phyloP scores from a whole-genome alignment of 2,888 invertebrate genomes.

The Pyrrhosoma nymphula region DNA sequence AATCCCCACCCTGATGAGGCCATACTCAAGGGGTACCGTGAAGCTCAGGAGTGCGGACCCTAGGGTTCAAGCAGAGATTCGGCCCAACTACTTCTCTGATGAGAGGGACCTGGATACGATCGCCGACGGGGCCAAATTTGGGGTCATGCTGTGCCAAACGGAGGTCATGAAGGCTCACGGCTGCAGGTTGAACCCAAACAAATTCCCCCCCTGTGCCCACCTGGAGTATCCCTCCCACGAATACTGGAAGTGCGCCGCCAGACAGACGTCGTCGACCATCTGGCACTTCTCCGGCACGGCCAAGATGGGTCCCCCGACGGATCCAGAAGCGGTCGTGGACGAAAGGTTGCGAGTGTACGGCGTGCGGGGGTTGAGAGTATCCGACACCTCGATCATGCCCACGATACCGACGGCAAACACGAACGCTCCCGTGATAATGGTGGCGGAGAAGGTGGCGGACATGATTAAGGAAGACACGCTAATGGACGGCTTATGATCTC shows the following conservation, averaged over 20 bases:
- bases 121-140: conserved; percentile 78
- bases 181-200: conserved; percentile 76
- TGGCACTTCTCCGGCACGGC: conserved; percentile 87
- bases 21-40: conserved; percentile 81
- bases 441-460: conserved; percentile 77
- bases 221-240: conserved; percentile 76
- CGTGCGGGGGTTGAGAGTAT: conserved; percentile 79
- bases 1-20: conserved; percentile 78
- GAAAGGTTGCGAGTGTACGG: conserved; percentile 80
- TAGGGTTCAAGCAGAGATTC: conserved; percentile 81
- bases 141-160: conserved; percentile 77
- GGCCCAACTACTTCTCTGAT: conserved; percentile 83
- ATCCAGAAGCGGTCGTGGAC: conserved; percentile 80
- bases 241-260: conserved; percentile 82
- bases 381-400: conserved; percentile 81
- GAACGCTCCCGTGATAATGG: conserved; percentile 80
- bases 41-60: conserved; percentile 81
- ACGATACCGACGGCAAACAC: conserved; percentile 81
- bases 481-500: neutral
- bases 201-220: conserved; percentile 76
- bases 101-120: conserved; percentile 80
- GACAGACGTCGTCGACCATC: conserved; percentile 80
- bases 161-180: conserved; percentile 76
- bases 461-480: conserved; percentile 73
- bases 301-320: conserved; percentile 82